Percentiles rank a stretch among this genome's conserved stretches.
Evolutionary conservation across 2,797 vertebrate species (phyloP).

Genomic region (Lateolabrax maculatus): DNA sequence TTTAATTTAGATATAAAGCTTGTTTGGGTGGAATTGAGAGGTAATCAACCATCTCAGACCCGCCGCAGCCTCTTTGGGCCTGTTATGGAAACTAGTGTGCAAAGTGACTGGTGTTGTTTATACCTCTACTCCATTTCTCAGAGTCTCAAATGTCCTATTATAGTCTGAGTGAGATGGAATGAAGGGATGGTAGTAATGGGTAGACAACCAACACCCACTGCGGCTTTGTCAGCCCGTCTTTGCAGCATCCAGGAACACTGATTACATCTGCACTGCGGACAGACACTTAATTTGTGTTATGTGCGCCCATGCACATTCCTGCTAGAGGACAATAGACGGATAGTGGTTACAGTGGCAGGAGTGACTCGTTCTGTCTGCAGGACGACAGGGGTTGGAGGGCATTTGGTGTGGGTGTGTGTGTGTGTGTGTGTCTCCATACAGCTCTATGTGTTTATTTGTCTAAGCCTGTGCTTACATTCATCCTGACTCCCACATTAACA

Average conservation of each 20-base stretch:
- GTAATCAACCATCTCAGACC: slow-evolving; percentile 50
- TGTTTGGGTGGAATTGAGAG: slow-evolving; percentile 5
- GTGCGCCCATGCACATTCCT: slow-evolving; percentile 71
- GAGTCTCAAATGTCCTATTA: slow-evolving; percentile 67
- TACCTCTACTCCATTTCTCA: slow-evolving; percentile 53
- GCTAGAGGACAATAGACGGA: slow-evolving; percentile 67
- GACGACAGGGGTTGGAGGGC: slow-evolving; percentile 27
- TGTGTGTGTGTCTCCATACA: background rate
- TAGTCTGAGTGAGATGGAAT: slow-evolving; percentile 58
- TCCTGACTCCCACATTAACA: slow-evolving; percentile 37
- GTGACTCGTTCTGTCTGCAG: slow-evolving; percentile 60
- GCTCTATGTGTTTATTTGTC: slow-evolving; percentile 13
- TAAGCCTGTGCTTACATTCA: background rate
- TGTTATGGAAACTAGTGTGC: slow-evolving; percentile 41
- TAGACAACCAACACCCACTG: slow-evolving; percentile 61
- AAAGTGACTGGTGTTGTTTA: slow-evolving; percentile 64
- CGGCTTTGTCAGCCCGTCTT: slow-evolving; percentile 59
- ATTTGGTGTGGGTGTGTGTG: slow-evolving; percentile 29
- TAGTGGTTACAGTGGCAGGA: slow-evolving; percentile 63
- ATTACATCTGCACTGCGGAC: slow-evolving; percentile 60
- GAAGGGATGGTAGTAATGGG: slow-evolving; percentile 60
- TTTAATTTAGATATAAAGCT: slow-evolving; percentile 17
- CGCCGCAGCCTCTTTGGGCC: slow-evolving; percentile 15
- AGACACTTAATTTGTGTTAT: slow-evolving; percentile 66
- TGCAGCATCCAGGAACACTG: slow-evolving; percentile 64